phyloP scores from a whole-genome alignment of 37 sponge, comb jelly and placozoan genomes.

The Spongilla lacustris region DNA sequence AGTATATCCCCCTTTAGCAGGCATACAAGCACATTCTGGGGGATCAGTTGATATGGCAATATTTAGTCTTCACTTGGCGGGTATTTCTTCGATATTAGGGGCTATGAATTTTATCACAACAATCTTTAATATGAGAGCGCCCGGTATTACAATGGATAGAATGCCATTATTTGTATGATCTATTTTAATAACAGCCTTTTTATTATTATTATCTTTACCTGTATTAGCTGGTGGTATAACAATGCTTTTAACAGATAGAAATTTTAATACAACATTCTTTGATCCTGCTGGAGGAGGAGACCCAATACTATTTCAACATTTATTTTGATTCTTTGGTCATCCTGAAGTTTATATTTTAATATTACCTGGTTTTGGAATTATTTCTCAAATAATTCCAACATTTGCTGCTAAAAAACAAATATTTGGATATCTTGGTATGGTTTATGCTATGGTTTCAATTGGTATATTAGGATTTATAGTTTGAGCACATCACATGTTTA shows the following conservation, averaged over 20 bases:
- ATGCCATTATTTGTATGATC: constrained; percentile 89
- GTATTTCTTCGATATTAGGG: constrained; percentile 82
- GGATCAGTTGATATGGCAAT: constrained; percentile 80
- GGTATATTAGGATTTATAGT: constrained; percentile 92
- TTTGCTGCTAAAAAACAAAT: constrained; percentile 84
- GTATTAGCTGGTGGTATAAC: constrained; percentile 91
- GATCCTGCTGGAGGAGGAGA: constrained; percentile 94
- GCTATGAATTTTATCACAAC: constrained; percentile 89
- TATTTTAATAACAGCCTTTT: constrained; percentile 79
- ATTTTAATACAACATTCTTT: constrained; percentile 92
- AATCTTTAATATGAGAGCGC: constrained; percentile 82
- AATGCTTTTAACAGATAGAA: constrained; percentile 89
- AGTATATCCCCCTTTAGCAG: constrained; percentile 77
- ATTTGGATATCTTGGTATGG: constrained; percentile 91
- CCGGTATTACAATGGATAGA: constrained; percentile 71
- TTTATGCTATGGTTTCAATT: constrained; percentile 90
- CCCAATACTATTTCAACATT: constrained; percentile 91
- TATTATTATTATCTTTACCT: constrained; percentile 85
- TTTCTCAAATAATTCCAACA: constrained; percentile 82
- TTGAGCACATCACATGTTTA: constrained; percentile 92
- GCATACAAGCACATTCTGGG: constrained; percentile 73
- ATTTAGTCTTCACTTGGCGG: constrained; percentile 84
- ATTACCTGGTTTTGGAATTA: constrained; percentile 87
- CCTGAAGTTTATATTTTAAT: constrained; percentile 91
- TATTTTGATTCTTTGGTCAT: constrained; percentile 94